phyloP scores from a whole-genome alignment of 2,888 invertebrate genomes.

The Aspidapion aeneum region DNA sequence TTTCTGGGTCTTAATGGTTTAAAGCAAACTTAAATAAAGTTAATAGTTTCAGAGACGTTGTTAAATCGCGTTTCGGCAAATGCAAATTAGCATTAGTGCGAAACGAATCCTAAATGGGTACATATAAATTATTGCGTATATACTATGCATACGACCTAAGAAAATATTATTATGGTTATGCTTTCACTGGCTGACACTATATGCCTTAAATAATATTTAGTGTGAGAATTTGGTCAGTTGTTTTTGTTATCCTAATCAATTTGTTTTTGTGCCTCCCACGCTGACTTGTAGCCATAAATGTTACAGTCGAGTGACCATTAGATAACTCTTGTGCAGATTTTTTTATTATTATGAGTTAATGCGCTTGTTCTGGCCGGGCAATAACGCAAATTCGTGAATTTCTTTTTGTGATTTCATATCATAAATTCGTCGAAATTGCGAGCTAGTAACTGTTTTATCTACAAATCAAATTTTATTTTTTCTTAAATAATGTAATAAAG shows the following conservation, averaged over 20 bases:
- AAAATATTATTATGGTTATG: background rate
- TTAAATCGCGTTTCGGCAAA: too few species aligned
- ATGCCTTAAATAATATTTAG: too few species aligned
- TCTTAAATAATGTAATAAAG: too few species aligned
- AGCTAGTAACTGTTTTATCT: background rate
- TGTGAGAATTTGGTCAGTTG: background rate
- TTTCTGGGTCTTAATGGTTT: too few species aligned
- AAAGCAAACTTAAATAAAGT: too few species aligned
- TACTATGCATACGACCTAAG: background rate
- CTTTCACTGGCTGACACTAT: background rate
- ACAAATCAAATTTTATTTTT: too few species aligned
- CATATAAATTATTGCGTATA: background rate
- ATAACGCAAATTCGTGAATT: slow-evolving; percentile 19
- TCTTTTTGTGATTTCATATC: slow-evolving; percentile 13
- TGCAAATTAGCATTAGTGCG: background rate
- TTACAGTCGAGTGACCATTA: slow-evolving; percentile 17
- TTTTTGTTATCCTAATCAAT: background rate
- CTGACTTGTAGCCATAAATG: slow-evolving; percentile 3
- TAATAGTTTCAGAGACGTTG: too few species aligned
- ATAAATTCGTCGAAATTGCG: slow-evolving; percentile 7
- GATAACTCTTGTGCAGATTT: slow-evolving; percentile 14
- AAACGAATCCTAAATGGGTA: background rate
- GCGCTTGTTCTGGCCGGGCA: too few species aligned
- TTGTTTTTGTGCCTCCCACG: background rate
- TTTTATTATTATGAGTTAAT: slow-evolving; percentile 13